Evolutionary conservation across 2,113 vertebrate species (phyloP).

Genomic region (Cephalopterus ornatus): DNA sequence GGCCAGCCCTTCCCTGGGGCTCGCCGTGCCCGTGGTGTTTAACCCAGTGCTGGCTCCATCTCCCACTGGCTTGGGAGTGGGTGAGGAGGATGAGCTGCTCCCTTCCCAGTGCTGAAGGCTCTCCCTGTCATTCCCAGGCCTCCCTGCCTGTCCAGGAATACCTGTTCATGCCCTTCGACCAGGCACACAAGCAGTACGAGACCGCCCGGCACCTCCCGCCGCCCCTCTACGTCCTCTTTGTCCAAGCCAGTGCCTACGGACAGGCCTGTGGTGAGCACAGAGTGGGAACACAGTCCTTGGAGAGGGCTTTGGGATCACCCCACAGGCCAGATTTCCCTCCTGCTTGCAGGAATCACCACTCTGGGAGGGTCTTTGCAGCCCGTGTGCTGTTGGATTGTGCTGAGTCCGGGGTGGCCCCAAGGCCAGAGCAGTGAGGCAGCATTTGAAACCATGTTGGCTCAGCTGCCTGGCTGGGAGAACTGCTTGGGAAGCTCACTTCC

Average conservation of each 20-base stretch:
- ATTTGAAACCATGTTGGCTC: conserved; percentile 54
- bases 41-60: not conserved
- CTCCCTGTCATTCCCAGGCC: conserved; percentile 72
- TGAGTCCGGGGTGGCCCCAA: not conserved
- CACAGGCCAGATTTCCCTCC: fast-evolving
- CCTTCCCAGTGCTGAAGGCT: not conserved
- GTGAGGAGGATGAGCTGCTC: not conserved
- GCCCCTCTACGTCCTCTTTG: conserved; percentile 92
- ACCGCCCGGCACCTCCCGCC: conserved; percentile 90
- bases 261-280: conserved; percentile 89
- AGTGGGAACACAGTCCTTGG: fast-evolving
- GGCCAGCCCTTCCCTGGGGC: not conserved
- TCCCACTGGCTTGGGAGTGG: fast-evolving
- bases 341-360: not conserved
- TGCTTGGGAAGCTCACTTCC: not conserved
- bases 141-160: conserved; percentile 96
- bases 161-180: conserved; percentile 94
- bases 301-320: fast-evolving
- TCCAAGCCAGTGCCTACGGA: conserved; percentile 92
- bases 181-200: conserved; percentile 93
- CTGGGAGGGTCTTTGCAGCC: not conserved
- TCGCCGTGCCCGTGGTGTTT: fast-evolving
- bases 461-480: not conserved
- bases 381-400: not conserved
- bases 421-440: not conserved